Evolutionary conservation across 2,113 vertebrate genomes (phyloP), one percentile per base, ranked within the genome.

Genomic region (Lasiurus borealis): DNA sequence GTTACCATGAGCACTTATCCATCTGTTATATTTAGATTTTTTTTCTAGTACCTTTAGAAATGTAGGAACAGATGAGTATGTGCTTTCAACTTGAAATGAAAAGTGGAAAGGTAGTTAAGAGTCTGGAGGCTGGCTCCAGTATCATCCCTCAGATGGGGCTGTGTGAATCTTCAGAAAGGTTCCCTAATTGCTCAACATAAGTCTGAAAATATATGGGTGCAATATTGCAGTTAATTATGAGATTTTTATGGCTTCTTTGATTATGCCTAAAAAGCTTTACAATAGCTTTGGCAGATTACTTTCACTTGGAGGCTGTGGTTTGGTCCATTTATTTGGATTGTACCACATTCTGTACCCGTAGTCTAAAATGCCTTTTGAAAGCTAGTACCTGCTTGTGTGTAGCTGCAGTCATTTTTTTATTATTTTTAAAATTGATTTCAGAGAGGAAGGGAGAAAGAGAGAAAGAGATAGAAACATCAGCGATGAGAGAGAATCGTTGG

Each of bases 21-120:
- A 40, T 92, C 84, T 96, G 95, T 95, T 97, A 64, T 94, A 94
- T 95, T 96, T 95, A 97, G 97, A 95, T 69, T 72, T 97, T 95
- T 89, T 80, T 66, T 85, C 96, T 80, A 66, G 29, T 86, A 90
- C 86, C 76, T 11, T 44, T 21, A 92, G 95, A 97, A 93, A 77
- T 97, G 86, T 50, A 8, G 66, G 91, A 87, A 85, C 85, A 89
- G 87, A 44, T 95, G 91, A 92, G 83, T 71, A 29, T 57, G 87
- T 85, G 62, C 84, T 86, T 96, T 97, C 92, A 94, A 96, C 90
- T 95, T 90, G 92, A 87, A 97, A 68, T 1, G 4, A 64, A 68
- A 95, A 89, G 84, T 57, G 68, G 72, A 95, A n/a, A 18, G 90
- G 62, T 59, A 80, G 84, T 46, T 77, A 69, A 36, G 90, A 71